These are phyloP conservation scores for Nomada fabriciana DNA, from an alignment of 2,888 invertebrate genomes.

Conservation along the genomic window DNA sequence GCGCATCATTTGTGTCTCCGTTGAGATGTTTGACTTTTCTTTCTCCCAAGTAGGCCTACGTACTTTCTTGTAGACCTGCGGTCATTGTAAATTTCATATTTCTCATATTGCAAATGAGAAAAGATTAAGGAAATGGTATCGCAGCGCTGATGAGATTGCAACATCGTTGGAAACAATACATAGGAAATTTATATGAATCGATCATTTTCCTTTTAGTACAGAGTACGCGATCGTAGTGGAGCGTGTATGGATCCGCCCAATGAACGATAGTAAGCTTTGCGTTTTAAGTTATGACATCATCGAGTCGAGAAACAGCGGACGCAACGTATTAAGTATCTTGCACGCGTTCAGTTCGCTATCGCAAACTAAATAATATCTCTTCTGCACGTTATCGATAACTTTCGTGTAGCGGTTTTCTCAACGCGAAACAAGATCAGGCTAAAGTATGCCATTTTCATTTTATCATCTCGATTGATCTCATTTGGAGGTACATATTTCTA, in stretches of 20 bases:
- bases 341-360: constrained; percentile 23
- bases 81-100: too few species aligned
- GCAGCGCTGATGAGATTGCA: too few species aligned
- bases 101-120: too few species aligned
- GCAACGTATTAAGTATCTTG: constrained; percentile 59
- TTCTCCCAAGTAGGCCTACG: neutral
- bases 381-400: constrained; percentile 24
- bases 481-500: too few species aligned
- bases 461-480: too few species aligned
- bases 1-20: neutral
- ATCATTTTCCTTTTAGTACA: neutral
- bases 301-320: constrained; percentile 73
- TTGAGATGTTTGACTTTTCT: neutral
- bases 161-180: too few species aligned
- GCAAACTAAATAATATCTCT: constrained; percentile 26
- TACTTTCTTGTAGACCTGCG: too few species aligned
- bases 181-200: too few species aligned
- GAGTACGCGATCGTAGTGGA: constrained; percentile 5
- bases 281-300: constrained; percentile 82
- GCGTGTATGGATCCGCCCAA: constrained; percentile 50
- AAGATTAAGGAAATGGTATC: too few species aligned
- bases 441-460: too few species aligned
- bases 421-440: too few species aligned
- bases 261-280: constrained; percentile 72
- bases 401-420: neutral